Evolutionary conservation across 2,113 vertebrate species (phyloP).

Genomic region (Rhadina sibilatrix): DNA sequence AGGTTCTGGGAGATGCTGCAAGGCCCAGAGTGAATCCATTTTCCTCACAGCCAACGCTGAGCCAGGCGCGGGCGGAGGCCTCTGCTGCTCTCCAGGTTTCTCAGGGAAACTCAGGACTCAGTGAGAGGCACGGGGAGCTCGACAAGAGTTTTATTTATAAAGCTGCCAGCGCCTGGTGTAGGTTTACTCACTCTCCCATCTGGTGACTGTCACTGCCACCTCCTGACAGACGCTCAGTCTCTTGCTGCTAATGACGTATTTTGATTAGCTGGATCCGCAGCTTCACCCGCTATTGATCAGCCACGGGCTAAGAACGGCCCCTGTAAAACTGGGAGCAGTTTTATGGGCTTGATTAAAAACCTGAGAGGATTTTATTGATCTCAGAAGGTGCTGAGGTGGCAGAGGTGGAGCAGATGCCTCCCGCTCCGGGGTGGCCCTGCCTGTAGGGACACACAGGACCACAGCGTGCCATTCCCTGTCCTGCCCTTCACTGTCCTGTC

Average conservation of each 20-base stretch:
- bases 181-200: slow-evolving; percentile 53
- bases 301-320: background rate
- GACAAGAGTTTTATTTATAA: slow-evolving; percentile 21
- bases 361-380: background rate
- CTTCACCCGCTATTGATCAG: background rate
- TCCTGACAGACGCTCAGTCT: slow-evolving; percentile 3
- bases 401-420: background rate
- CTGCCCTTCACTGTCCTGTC: background rate
- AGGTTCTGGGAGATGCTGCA: background rate
- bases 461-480: fast-evolving
- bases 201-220: slow-evolving; percentile 33
- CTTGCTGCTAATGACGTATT: background rate
- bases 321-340: background rate
- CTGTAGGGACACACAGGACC: background rate
- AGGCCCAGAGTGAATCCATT: background rate
- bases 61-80: background rate
- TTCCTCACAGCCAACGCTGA: background rate
- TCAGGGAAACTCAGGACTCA: background rate
- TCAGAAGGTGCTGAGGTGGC: background rate
- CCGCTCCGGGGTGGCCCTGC: background rate
- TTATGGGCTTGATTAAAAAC: background rate
- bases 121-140: background rate
- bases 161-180: slow-evolving; percentile 28
- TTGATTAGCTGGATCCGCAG: background rate
- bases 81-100: background rate